Base-by-base conservation (phyloP, 30 jellyfish, hydroid and myxozoan species). In the Aurelia sp. region DNA sequence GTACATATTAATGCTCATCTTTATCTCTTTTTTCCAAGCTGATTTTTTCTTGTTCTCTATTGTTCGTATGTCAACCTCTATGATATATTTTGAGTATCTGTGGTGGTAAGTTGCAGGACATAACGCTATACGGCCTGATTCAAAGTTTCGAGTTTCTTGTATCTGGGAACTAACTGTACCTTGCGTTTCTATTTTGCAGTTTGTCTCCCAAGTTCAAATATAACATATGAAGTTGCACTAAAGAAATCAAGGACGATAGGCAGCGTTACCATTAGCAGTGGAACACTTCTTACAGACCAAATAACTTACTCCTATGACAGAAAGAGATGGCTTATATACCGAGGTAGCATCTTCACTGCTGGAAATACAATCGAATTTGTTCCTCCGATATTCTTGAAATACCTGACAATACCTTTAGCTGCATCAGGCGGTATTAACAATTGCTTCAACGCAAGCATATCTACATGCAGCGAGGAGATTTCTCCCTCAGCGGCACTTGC, bases 401-500 rank as follows among this genome's bases (percentile, higher is more conserved):
- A 63, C 8, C 44, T 79, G 20, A 74, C 48, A 20, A 40, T 79
- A 33, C 64, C 38, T 27, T 41, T 79, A 44, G 73, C 80, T 63
- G 71, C 71, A 24, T 33, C 51, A 35, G 6, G 41, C 15, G 74
- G 59, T 31, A 67, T 48, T 13, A 63, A 12, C 33, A 19, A 66
- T 16, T 79, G 89, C 61, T 22, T 79, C 8, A 79, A 63, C 27
- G 60, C 48, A 17, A 47, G 52, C 13, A 30, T 82, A 31, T 22
- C 35, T 10, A 84, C 92, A 0, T 82, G 92, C 85, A 65, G 33
- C 44, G 35, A 82, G n/a, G 92, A 82, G 21, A 60, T 72, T 11
- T n/a, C 85, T 1, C 92, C 92, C 16, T 27, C 70, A 33, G 78
- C 70, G 8, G n/a, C 72, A 9, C 44, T 82, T 6, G 67, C 40